These are phyloP conservation scores for Aradophagus sp. DNA, from an alignment of 1,140 invertebrate species.

Conservation along the genomic window DNA sequence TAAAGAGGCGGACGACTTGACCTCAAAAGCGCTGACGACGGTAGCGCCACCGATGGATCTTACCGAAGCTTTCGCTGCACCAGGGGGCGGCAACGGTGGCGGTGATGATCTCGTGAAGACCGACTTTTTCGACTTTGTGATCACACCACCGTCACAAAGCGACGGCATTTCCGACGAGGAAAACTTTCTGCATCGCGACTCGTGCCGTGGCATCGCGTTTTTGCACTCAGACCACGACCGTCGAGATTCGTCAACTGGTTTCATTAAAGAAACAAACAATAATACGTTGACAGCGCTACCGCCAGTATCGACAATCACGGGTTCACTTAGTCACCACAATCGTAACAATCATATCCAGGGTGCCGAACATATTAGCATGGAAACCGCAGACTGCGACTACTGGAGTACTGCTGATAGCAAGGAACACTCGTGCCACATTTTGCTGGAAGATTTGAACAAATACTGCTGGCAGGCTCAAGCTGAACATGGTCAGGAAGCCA, in stretches of 20 bases:
- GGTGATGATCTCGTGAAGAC: conserved; percentile 77
- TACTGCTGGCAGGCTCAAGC: conserved; percentile 81
- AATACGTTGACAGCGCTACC: conserved; percentile 75
- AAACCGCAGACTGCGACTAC: conserved; percentile 77
- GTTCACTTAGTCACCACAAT: conserved; percentile 70
- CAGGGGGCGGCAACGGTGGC: conserved; percentile 65
- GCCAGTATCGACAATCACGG: conserved; percentile 70
- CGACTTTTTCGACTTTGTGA: conserved; percentile 90
- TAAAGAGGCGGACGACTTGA: too few species aligned
- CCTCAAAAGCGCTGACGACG: too few species aligned
- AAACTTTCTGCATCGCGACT: conserved; percentile 64
- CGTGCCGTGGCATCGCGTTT: conserved; percentile 62
- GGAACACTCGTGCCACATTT: conserved; percentile 81
- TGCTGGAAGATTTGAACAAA: conserved; percentile 86
- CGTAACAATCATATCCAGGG: conserved; percentile 54
- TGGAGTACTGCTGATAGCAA: conserved; percentile 81
- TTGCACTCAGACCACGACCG: conserved; percentile 65
- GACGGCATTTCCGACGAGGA: conserved; percentile 69
- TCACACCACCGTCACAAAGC: conserved; percentile 80
- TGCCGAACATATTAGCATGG: conserved; percentile 65
- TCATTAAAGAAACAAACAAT: conserved; percentile 82
- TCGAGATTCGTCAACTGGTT: conserved; percentile 61
- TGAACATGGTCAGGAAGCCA: conserved; percentile 37
- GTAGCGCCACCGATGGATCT: too few species aligned
- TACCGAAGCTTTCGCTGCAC: conserved; percentile 82